These are phyloP conservation scores for Brachionus asplanchnoidis DNA, from an alignment of 1,140 invertebrate species.

Conservation along the genomic window DNA sequence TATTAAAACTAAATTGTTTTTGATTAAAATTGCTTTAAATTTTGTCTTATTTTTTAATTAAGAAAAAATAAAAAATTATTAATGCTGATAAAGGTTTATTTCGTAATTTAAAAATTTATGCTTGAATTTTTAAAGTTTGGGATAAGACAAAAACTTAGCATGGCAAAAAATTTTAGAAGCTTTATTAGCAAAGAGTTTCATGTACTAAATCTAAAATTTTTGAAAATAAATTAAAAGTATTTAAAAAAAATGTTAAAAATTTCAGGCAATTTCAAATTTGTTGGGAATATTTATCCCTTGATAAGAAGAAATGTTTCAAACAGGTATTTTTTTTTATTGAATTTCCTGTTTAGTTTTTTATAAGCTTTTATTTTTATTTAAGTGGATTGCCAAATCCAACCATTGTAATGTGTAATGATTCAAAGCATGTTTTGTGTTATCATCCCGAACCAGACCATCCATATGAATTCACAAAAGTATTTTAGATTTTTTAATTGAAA, in stretches of 20 bases:
- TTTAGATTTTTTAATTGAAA: neutral
- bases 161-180: neutral
- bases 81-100: neutral
- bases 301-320: neutral
- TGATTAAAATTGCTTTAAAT: neutral
- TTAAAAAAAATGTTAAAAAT: neutral
- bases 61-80: neutral
- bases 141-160: neutral
- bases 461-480: slow-evolving; percentile 38
- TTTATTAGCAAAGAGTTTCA: neutral
- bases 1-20: neutral
- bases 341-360: neutral
- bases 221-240: neutral
- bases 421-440: slow-evolving; percentile 38
- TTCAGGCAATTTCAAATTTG: neutral
- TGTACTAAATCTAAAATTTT: neutral
- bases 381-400: neutral
- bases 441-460: slow-evolving; percentile 37
- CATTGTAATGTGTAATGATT: slow-evolving; percentile 29
- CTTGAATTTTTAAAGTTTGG: neutral
- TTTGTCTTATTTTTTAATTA: slow-evolving; percentile 9
- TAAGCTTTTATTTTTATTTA: neutral
- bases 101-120: neutral
- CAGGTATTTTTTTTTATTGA: neutral
- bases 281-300: neutral